Percentiles rank a stretch among this genome's conserved stretches.
phyloP scores from a whole-genome alignment of 2,888 invertebrate genomes.

The Cheilosia variabilis region DNA sequence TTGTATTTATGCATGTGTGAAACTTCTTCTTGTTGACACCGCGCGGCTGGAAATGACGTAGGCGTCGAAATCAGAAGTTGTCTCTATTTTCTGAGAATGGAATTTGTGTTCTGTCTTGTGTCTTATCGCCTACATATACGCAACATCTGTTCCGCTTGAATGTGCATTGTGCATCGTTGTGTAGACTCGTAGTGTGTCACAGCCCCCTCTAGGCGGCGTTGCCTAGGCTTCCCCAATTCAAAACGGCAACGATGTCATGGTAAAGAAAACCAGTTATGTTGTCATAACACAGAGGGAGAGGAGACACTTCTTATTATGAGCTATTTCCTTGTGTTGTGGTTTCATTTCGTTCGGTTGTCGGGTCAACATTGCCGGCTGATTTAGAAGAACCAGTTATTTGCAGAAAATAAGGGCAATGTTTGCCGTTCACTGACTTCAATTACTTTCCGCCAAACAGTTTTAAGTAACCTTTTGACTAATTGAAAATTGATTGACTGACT shows the following conservation, averaged over 20 bases:
- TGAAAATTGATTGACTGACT: too few species aligned
- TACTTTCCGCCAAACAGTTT: conserved; percentile 5
- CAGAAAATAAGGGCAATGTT: conserved; percentile 43
- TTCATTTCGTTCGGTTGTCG: conserved; percentile 40
- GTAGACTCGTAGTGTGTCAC: conserved; percentile 2
- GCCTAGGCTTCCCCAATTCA: conserved; percentile 32
- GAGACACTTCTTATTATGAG: conserved; percentile 30
- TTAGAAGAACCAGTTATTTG: conserved; percentile 62
- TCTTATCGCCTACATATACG: neutral
- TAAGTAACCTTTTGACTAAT: too few species aligned
- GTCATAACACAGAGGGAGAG: conserved; percentile 44
- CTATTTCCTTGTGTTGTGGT: conserved; percentile 42
- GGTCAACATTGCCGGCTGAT: conserved; percentile 68
- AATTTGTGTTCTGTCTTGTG: conserved; percentile 6
- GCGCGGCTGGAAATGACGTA: conserved; percentile 21
- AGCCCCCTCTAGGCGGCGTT: conserved; percentile 13
- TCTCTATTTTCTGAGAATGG: neutral
- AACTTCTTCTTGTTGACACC: conserved; percentile 3
- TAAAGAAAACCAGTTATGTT: conserved; percentile 63
- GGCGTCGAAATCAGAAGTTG: conserved; percentile 28
- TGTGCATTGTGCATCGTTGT: conserved; percentile 49
- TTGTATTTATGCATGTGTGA: conserved; percentile 11
- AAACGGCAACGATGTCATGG: conserved; percentile 47
- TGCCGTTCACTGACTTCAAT: conserved; percentile 43
- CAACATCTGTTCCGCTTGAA: conserved; percentile 66